Evolutionary conservation across 2,888 invertebrate genomes (phyloP).

Genomic region (Cephus pulcher): DNA sequence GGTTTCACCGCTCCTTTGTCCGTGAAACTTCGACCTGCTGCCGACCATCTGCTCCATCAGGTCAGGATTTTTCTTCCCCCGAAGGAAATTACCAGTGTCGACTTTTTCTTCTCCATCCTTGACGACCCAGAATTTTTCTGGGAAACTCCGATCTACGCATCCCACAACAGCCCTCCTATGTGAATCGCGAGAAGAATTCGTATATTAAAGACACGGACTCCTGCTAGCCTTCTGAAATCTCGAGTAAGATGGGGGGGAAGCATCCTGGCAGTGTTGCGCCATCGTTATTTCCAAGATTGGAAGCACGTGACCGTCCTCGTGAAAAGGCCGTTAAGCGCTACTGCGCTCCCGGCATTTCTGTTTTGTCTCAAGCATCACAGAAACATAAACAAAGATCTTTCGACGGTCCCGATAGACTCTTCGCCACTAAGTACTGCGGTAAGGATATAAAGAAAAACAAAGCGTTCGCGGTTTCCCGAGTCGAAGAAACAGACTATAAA

Average conservation of each 20-base stretch:
- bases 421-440: background rate
- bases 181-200: background rate
- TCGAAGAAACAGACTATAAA: background rate
- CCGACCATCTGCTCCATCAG: constrained; percentile 25
- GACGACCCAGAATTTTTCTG: background rate
- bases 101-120: constrained; percentile 14
- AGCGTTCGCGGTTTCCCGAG: background rate
- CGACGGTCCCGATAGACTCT: background rate
- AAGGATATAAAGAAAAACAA: background rate
- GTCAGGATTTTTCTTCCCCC: constrained; percentile 16
- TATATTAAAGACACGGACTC: background rate
- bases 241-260: background rate
- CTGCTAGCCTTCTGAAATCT: background rate
- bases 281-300: background rate
- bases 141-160: background rate
- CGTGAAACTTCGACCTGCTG: constrained; percentile 25
- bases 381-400: background rate
- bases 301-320: background rate
- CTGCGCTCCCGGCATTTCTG: background rate
- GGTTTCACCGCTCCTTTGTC: constrained; percentile 6
- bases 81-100: constrained; percentile 6
- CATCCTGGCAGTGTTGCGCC: background rate
- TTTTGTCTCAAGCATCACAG: background rate
- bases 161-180: no score
- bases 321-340: background rate